Conservation (phyloP, 53 echinoderm and acorn worm genomes). For the Arbacia lixula region DNA sequence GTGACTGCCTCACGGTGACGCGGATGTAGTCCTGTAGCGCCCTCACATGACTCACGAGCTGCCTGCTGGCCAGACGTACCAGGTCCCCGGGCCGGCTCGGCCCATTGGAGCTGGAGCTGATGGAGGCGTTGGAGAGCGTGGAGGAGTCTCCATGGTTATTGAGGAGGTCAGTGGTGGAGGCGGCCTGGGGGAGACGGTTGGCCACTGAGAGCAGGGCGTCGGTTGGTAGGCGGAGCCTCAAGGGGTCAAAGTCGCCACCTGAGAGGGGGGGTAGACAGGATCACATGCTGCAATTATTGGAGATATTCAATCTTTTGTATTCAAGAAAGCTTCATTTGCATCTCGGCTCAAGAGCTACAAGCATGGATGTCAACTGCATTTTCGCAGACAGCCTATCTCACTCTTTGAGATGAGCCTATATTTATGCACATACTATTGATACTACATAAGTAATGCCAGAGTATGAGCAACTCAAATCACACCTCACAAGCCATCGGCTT, state of each 20-base stretch:
- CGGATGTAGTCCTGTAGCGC: slow-evolving; percentile 64
- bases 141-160: slow-evolving; percentile 52
- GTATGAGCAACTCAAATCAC: no score
- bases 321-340: no score
- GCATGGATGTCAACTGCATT: no score
- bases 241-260: slow-evolving; percentile 32
- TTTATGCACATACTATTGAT: no score
- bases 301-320: no score
- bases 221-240: slow-evolving; percentile 23
- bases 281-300: no score
- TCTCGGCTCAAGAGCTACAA: no score
- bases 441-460: no score
- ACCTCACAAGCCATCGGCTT: no score
- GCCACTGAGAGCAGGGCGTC: slow-evolving; percentile 34
- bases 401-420: no score
- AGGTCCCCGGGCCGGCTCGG: slow-evolving; percentile 77
- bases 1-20: slow-evolving; percentile 7
- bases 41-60: slow-evolving; percentile 56
- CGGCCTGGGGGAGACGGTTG: slow-evolving; percentile 50
- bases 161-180: slow-evolving; percentile 71
- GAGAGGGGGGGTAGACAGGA: background rate
- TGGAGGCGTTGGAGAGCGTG: slow-evolving; percentile 59
- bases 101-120: slow-evolving; percentile 59
- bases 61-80: slow-evolving; percentile 79
- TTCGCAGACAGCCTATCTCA: no score